Conservation (phyloP, 2,888 invertebrate genomes). For the Cantharis nigra region DNA sequence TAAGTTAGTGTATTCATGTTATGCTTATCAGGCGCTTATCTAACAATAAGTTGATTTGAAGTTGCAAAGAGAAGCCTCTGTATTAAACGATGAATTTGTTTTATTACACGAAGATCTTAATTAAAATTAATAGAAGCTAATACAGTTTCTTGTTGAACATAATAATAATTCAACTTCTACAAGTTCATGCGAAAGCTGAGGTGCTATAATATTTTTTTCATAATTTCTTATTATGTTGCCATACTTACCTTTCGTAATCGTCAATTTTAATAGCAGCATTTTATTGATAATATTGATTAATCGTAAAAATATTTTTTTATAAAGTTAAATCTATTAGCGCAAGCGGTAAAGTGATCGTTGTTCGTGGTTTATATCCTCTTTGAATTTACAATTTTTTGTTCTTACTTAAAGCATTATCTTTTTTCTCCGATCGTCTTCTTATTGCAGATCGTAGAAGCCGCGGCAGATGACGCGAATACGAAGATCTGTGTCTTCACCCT, state of each 20-base stretch:
- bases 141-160: background rate
- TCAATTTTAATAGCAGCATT: background rate
- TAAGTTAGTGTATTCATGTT: background rate
- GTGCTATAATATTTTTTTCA: too few species aligned
- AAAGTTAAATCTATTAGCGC: background rate
- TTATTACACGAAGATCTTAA: background rate
- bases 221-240: background rate
- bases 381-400: conserved; percentile 21
- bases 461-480: conserved; percentile 33
- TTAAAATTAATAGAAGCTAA: background rate
- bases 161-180: background rate
- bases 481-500: conserved; percentile 33
- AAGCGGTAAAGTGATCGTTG: background rate
- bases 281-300: background rate
- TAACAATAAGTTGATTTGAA: background rate
- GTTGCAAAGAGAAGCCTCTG: background rate
- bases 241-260: background rate
- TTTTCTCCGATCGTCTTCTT: conserved; percentile 8
- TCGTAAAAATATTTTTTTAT: background rate
- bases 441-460: conserved; percentile 16
- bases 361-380: background rate
- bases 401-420: conserved; percentile 17
- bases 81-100: background rate
- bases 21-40: background rate
- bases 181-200: background rate